Evolutionary conservation across 2,797 vertebrate species (phyloP).

Genomic region (Diceros bicornis): DNA sequence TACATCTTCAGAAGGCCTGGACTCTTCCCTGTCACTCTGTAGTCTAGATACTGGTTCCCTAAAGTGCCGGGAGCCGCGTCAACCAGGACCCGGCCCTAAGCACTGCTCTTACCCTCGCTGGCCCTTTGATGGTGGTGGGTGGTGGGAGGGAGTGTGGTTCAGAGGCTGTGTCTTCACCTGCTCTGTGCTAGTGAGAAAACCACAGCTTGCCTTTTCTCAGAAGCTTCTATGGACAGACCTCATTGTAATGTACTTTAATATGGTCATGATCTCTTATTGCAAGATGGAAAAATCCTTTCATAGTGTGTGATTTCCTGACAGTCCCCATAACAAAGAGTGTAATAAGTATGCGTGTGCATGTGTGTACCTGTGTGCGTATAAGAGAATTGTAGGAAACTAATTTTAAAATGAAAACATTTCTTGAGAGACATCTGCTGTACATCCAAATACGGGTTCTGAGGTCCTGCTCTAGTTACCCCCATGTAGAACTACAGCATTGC

Average conservation of each 20-base stretch:
- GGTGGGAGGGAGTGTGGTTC: background rate
- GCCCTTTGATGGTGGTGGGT: background rate
- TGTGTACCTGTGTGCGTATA: background rate
- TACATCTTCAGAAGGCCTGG: no score
- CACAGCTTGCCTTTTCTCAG: slow-evolving; percentile 65
- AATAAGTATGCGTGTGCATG: background rate
- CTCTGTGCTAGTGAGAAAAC: slow-evolving; percentile 67
- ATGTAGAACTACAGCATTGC: background rate
- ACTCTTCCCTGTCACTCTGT: no score
- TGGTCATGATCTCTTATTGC: background rate
- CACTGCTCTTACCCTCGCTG: background rate
- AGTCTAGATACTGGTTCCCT: background rate
- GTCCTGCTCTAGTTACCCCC: background rate
- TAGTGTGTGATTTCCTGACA: slow-evolving; percentile 24
- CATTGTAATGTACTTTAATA: background rate
- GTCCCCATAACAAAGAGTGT: background rate
- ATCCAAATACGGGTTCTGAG: background rate
- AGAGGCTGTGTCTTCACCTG: background rate
- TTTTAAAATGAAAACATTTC: background rate
- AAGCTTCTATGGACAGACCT: background rate
- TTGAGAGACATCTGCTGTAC: background rate
- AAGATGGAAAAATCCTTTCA: background rate
- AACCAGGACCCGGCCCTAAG: background rate
- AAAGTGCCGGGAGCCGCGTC: background rate
- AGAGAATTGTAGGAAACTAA: slow-evolving; percentile 20